Evolutionary conservation across 2,113 vertebrate genomes (phyloP), one percentile per base, ranked within the genome.

Genomic region (Coturnix japonica): DNA sequence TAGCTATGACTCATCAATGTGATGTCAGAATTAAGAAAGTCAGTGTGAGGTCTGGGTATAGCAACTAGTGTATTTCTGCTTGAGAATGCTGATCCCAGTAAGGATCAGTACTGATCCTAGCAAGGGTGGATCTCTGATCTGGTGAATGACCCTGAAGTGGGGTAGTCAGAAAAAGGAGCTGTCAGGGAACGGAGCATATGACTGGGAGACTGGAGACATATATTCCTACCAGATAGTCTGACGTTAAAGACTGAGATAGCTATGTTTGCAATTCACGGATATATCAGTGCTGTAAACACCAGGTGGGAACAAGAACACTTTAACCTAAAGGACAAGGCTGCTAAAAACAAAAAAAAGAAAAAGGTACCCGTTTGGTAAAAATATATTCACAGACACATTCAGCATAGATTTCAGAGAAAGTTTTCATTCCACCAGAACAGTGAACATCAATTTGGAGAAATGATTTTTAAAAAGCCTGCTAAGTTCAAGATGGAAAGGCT

Each of bases 401-500:
- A 43, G 13, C 12, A 85, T 44, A 70, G 14, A 53, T 92, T 91
- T 94, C 70, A 69, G 77, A 86, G 41, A 6, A 57, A 0, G 3
- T 41, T 82, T 15, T 77, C 31, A 80, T 89, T 82, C 54, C 63
- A 82, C 7, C 41, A 59, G 81, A 82, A 81, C 31, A 82, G 6
- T 37, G 49, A 61, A 87, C 5, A 12, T 49, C 67, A 59, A 7
- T 53, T 91, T 72, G 41, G 67, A 85, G 37, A 87, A 91, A 89
- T 33, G 28, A 2, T n/a, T 86, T 51, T 73, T 41, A 31, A 93
- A 84, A 86, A 87, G 8, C 9, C 31, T 89, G 12, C 21, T 95
- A 72, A 72, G 81, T 81, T 89, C 77, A 89, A 87, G 49, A 87
- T 63, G 37, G 30, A 81, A 80, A 77, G 15, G 41, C 76, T 73